Base-by-base conservation (phyloP, 1,140 invertebrate species). In the Bombus cullumanus region DNA sequence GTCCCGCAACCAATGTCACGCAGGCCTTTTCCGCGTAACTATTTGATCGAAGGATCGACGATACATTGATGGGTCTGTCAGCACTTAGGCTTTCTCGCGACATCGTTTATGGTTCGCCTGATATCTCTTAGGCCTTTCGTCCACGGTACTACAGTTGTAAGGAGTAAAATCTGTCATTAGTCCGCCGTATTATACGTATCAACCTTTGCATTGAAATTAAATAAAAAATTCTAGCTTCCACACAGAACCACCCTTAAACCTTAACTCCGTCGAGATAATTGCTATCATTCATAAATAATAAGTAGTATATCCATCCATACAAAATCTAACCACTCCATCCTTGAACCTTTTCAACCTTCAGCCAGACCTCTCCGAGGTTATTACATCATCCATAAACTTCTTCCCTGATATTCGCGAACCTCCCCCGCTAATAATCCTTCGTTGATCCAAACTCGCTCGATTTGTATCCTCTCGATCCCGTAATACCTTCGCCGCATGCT, bases 371-470 rank as follows among this genome's bases (percentile, higher is more conserved):
- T 41, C 5, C 28, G 10, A n/a, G 4, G 22, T 74, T 47, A 31
- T 15, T 47, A 74, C 1, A 25, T 13, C 37, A n/a, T 3, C n/a
- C 10, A 34, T 57, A 34, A 75, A 53, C 4, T 34, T 2, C 5
- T 0, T 72, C 5, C 10, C 22, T 25, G 22, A 41, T 3, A 25
- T n/a, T 3, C 3, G 22, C 57, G 10, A 83, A 83, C 59, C 74
- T 75, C 34, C 3, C n/a, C 22, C 25, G 62, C 12, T 28, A 84
- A 77, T 77, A 83, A 69, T 83, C 34, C 18, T 37, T 25, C 13
- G 31, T 47, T 79, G 37, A 71, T 79, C 82, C 47, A 37, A 71
- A 79, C 79, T 79, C 66, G 71, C 47, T 53, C 31, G 31, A 34
- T 34, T 66, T 34, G 15, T 34, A 69, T 15, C 5, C 2, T 41